phyloP scores from a whole-genome alignment of 2,113 vertebrate species.

The Varanus komodoensis region DNA sequence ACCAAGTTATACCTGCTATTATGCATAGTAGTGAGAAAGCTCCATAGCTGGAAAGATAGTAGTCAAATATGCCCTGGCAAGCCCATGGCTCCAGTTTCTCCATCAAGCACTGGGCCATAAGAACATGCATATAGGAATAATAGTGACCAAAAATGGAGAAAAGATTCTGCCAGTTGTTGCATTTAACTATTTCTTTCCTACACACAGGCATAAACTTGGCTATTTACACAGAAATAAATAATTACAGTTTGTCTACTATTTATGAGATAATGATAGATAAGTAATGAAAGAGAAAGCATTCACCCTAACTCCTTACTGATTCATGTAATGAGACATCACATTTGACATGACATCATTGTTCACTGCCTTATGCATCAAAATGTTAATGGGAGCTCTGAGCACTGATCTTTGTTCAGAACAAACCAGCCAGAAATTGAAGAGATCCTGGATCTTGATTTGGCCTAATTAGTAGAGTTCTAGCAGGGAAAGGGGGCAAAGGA shows the following conservation, averaged over 20 bases:
- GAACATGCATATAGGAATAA: slow-evolving; percentile 25
- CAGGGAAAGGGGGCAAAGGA: neutral
- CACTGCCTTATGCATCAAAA: neutral
- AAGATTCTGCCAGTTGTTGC: neutral
- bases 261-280: neutral
- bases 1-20: neutral
- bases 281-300: neutral
- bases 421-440: slow-evolving; percentile 10
- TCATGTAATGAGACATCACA: neutral
- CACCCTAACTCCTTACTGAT: neutral
- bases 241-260: neutral
- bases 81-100: neutral
- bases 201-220: neutral
- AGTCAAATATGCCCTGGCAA: neutral
- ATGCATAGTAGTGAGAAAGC: neutral
- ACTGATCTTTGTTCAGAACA: slow-evolving; percentile 10
- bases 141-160: neutral
- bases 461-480: slow-evolving; percentile 29
- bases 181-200: neutral
- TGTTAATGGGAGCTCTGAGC: neutral
- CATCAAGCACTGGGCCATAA: neutral
- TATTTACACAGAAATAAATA: neutral
- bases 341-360: slow-evolving; percentile 12
- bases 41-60: neutral
- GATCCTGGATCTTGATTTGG: neutral